Evolutionary conservation across 92 coral and sea anemone genomes (phyloP).

Genomic region (Umimayanthus kanabou): DNA sequence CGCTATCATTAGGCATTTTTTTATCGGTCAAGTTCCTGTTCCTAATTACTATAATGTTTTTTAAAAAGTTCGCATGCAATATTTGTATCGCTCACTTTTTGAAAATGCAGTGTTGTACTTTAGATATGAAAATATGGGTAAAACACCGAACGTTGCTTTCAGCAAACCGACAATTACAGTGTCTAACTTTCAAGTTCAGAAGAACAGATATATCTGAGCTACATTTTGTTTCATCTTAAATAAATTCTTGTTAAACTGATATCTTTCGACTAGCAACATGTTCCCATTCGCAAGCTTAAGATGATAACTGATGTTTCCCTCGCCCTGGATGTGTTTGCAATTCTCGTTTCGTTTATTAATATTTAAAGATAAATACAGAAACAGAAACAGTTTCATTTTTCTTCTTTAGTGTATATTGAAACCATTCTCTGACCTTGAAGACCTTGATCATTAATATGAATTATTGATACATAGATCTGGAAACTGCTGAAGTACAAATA

Average conservation of each 20-base stretch:
- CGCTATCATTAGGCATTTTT: no score
- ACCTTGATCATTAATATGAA: background rate
- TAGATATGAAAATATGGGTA: background rate
- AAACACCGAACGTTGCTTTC: no score
- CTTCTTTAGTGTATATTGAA: background rate
- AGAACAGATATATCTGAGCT: background rate
- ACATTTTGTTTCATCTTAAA: background rate
- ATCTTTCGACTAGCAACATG: background rate
- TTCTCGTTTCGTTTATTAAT: background rate
- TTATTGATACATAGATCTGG: background rate
- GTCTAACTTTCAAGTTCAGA: background rate
- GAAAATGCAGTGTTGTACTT: background rate
- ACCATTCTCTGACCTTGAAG: background rate
- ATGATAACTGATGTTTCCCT: no score
- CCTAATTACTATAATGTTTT: no score
- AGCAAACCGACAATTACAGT: background rate
- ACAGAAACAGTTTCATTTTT: background rate
- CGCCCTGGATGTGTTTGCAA: background rate
- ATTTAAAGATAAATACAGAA: background rate
- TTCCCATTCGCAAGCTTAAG: background rate
- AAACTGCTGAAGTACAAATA: background rate
- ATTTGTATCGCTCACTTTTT: no score
- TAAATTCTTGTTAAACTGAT: no score
- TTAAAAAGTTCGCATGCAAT: no score
- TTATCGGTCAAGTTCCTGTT: no score